A percentile compares a stretch with the other conserved stretches of the same genome.
Evolutionary conservation across 1,140 invertebrate genomes (phyloP).

Genomic region (Tetramorium parvispinum): DNA sequence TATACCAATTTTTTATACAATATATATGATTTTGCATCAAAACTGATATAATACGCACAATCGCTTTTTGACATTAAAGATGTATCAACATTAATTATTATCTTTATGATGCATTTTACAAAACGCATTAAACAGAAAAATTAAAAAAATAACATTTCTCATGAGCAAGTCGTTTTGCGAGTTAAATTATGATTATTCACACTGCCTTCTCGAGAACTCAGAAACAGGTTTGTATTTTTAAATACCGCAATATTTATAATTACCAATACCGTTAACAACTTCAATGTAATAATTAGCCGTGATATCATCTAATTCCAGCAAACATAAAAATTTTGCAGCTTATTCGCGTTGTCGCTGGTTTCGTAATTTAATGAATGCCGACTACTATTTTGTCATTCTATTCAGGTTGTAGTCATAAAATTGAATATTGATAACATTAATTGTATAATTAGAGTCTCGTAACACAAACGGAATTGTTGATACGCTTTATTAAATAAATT

Average conservation of each 20-base stretch:
- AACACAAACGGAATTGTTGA: neutral
- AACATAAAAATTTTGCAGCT: neutral
- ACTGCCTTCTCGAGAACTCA: neutral
- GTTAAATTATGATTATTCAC: neutral
- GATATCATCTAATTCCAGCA: neutral
- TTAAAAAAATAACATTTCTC: neutral
- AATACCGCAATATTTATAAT: neutral
- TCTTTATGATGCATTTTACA: neutral
- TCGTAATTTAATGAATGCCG: neutral
- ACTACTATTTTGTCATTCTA: neutral
- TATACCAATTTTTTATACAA: neutral
- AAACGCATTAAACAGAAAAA: neutral
- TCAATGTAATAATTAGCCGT: neutral
- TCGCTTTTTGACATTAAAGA: neutral
- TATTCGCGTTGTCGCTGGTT: neutral
- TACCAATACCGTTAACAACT: neutral
- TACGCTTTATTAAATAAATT: neutral
- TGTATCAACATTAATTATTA: neutral
- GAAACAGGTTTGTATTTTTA: neutral
- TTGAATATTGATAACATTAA: slow-evolving; percentile 2
- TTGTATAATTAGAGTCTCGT: neutral
- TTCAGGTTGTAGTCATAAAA: neutral
- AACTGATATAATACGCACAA: slow-evolving; percentile 11
- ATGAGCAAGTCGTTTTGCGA: neutral
- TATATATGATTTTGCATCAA: neutral